Evolutionary conservation across 2,113 vertebrate genomes (phyloP).

Genomic region (Heptranchias perlo): DNA sequence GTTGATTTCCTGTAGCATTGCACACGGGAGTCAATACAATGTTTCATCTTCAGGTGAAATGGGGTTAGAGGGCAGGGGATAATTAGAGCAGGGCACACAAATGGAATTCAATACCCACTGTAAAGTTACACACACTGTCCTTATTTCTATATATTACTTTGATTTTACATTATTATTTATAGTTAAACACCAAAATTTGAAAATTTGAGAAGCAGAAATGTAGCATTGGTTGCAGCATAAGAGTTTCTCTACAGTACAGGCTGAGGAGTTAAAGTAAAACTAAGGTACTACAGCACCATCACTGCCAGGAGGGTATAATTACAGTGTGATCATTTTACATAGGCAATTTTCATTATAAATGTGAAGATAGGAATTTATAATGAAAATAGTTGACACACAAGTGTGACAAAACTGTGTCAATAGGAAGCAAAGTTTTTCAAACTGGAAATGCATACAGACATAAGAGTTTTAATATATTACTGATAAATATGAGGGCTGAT

Average conservation of each 20-base stretch:
- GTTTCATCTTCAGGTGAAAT: neutral
- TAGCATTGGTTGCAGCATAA: neutral
- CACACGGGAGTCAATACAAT: neutral
- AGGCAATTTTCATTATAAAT: no score
- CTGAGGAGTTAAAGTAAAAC: neutral
- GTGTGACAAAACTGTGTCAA: no score
- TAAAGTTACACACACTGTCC: neutral
- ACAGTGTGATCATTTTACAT: neutral
- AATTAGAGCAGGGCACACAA: neutral
- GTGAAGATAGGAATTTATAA: no score
- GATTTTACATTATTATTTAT: neutral
- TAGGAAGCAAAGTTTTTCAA: no score
- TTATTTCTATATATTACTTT: neutral
- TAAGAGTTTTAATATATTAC: no score
- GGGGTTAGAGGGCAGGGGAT: neutral
- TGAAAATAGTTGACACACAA: no score
- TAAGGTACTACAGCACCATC: neutral
- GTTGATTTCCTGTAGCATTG: neutral
- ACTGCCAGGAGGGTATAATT: neutral
- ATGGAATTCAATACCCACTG: neutral
- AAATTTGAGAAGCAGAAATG: neutral
- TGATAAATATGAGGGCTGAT: no score
- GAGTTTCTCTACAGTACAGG: neutral
- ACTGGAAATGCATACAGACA: no score
- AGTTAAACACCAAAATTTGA: neutral